Conservation (phyloP, 1,140 invertebrate genomes). For the Bombus breviceps region DNA sequence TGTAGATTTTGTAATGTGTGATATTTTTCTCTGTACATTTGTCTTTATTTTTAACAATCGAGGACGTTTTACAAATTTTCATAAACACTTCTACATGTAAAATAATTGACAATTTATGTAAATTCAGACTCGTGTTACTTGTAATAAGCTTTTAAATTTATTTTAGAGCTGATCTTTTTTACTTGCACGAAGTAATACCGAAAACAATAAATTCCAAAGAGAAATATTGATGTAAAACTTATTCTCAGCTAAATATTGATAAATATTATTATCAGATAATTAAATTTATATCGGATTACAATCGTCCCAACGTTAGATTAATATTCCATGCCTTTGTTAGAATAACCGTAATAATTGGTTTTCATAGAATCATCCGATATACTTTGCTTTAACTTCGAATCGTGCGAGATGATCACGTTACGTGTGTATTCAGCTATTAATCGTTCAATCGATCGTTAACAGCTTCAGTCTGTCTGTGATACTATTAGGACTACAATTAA, state of each 20-base stretch:
- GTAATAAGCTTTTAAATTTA: not conserved
- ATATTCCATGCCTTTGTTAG: too few relatives aligned
- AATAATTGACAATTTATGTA: not conserved
- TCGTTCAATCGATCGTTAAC: constrained; percentile 10
- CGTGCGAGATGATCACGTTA: not conserved
- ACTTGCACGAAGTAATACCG: too few relatives aligned
- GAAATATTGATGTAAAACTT: not conserved
- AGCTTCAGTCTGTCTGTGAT: not conserved
- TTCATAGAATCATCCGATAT: not conserved
- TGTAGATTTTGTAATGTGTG: not conserved
- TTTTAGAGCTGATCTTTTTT: not conserved
- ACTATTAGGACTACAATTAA: not conserved
- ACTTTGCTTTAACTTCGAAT: not conserved
- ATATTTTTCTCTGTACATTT: not conserved
- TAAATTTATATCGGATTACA: not conserved
- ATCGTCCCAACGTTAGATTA: not conserved
- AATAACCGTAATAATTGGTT: not conserved
- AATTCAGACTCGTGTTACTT: not conserved
- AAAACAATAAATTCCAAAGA: not conserved
- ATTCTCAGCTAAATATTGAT: too few relatives aligned
- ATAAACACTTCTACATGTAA: not conserved
- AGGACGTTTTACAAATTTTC: not conserved
- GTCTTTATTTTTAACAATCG: not conserved
- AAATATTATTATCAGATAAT: too few relatives aligned
- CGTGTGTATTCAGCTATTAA: not conserved